Evolutionary conservation across 1,140 invertebrate species (phyloP).

Genomic region (Ditylenchus dipsaci): DNA sequence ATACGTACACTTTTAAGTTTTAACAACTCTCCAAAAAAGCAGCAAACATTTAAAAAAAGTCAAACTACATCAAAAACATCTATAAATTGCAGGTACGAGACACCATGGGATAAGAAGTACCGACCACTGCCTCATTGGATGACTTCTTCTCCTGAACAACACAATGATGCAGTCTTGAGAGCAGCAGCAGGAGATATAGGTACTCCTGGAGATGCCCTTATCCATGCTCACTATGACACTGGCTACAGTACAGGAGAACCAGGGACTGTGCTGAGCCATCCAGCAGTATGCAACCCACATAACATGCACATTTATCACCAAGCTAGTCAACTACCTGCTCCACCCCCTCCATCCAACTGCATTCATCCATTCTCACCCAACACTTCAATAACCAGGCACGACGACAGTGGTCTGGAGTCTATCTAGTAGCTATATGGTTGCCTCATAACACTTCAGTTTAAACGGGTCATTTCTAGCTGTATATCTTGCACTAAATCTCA

Average conservation of each 20-base stretch:
- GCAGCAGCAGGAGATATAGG: not conserved
- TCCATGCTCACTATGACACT: not conserved
- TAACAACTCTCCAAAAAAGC: no score
- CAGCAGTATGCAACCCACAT: not conserved
- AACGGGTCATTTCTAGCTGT: no score
- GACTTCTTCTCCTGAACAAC: not conserved
- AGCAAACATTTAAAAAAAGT: not conserved
- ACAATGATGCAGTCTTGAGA: not conserved
- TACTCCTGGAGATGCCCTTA: constrained; percentile 2
- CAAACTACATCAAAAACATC: not conserved
- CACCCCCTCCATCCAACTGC: not conserved
- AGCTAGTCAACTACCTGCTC: not conserved
- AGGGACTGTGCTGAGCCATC: not conserved
- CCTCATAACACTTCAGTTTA: no score
- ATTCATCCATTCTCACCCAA: constrained; percentile 20
- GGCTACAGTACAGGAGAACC: not conserved
- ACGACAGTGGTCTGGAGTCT: constrained; percentile 34
- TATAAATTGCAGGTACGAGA: constrained; percentile 20
- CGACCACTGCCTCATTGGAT: constrained; percentile 12
- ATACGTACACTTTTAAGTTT: no score
- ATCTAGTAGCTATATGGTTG: constrained; percentile 17
- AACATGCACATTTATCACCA: not conserved
- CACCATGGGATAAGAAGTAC: constrained; percentile 32
- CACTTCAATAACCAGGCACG: constrained; percentile 20
- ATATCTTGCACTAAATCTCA: no score